Evolutionary conservation across 2,888 invertebrate genomes (phyloP), one percentile per base, ranked within the genome.

Genomic region (Dynastes grantii): DNA sequence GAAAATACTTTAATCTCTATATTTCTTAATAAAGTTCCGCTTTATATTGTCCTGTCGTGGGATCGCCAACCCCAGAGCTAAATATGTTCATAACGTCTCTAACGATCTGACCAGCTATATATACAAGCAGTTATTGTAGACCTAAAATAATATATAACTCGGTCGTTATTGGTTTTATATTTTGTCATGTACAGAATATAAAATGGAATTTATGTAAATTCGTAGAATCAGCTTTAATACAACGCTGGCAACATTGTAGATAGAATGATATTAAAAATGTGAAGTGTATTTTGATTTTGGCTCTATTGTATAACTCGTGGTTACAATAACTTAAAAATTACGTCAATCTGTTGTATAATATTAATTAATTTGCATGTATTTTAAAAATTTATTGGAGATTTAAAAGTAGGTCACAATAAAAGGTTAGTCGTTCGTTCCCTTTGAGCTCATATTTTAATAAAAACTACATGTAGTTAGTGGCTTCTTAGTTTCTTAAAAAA

Each of bases 11-110:
- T 78, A 76, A 76, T 78, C 78, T 76, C 77, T 79, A 80, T 83
- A 82, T 83, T 82, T 83, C 83, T 83, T 82, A 83, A 83, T 82
- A 82, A 83, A 82, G 79, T 79, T 78, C 79, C 68, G 79, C 80
- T 81, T 79, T 80, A 82, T 82, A 79, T 80, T 81, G 79, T 81
- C 80, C 79, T 61, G 78, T 71, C 76, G 67, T 76, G 73, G 78
- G 71, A 77, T 76, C 81, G 77, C 78, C 76, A 81, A 80, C 80
- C 79, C 78, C 80, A 22, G 55, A 78, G 64, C 78, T 80, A 81
- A 78, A 82, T 80, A 76, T 80, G 80, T 81, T 81, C 80, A 81
- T 81, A 81, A 81, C 80, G 80, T 79, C 22, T 77, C 61, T 70
- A 76, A 78, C 79, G 75, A 77, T 78, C 78, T 78, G 78, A 82